phyloP scores from a whole-genome alignment of 2,797 vertebrate genomes.

The Diceros bicornis region DNA sequence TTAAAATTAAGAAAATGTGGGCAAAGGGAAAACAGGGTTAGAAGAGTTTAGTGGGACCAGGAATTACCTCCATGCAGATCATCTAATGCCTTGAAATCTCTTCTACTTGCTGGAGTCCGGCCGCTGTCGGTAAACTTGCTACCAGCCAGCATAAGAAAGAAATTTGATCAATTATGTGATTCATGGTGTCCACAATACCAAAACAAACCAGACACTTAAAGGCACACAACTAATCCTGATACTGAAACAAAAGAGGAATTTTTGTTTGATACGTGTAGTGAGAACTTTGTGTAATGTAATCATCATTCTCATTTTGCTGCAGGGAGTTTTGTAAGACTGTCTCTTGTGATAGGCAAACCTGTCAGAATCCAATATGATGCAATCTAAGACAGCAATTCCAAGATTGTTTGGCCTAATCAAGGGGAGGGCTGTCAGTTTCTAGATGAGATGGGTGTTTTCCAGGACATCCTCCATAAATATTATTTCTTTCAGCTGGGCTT shows the following conservation, averaged over 20 bases:
- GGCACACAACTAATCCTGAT: neutral
- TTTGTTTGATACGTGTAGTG: neutral
- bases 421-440: neutral
- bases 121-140: neutral
- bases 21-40: neutral
- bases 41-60: neutral
- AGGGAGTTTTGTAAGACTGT: neutral
- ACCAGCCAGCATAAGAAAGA: neutral
- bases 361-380: neutral
- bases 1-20: neutral
- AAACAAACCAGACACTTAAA: neutral
- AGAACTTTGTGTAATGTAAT: neutral
- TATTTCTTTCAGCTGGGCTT: slow-evolving; percentile 24
- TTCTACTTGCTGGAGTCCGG: neutral
- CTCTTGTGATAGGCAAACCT: neutral
- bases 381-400: neutral
- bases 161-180: neutral
- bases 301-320: neutral
- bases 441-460: neutral
- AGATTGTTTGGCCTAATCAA: neutral
- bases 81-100: neutral
- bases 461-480: neutral
- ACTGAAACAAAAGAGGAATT: neutral
- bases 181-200: neutral
- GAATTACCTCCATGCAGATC: neutral